phyloP scores from a whole-genome alignment of 2,888 invertebrate species.

The Papilio demoleus region DNA sequence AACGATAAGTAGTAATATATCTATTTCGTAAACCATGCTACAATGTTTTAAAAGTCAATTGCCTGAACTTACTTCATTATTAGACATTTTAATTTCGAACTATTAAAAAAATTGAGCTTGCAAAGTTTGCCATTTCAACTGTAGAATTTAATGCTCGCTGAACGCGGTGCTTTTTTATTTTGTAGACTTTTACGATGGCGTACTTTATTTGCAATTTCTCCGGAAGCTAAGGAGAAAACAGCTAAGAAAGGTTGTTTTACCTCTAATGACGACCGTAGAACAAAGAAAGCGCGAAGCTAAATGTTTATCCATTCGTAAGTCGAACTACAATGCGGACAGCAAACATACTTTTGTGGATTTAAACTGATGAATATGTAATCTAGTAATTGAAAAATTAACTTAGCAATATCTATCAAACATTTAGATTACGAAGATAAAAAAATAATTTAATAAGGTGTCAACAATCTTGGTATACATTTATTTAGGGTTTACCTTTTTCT shows the following conservation, averaged over 20 bases:
- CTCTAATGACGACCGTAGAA: conserved; percentile 33
- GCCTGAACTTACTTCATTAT: background rate
- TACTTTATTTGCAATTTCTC: conserved; percentile 30
- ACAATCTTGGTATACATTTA: no score
- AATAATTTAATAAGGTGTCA: no score
- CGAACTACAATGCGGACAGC: background rate
- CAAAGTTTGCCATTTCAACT: conserved; percentile 17
- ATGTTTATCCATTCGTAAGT: conserved; percentile 25
- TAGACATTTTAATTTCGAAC: conserved; percentile 11
- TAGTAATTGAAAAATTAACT: no score
- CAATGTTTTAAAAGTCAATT: background rate
- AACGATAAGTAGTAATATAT: background rate
- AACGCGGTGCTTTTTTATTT: conserved; percentile 15
- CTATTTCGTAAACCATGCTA: background rate
- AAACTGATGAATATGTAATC: no score
- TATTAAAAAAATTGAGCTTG: conserved; percentile 11
- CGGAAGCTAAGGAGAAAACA: conserved; percentile 24
- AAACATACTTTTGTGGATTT: conserved; percentile 1
- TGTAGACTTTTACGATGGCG: conserved; percentile 13
- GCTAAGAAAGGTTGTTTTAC: conserved; percentile 34
- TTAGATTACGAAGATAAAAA: no score
- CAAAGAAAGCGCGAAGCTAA: conserved; percentile 30
- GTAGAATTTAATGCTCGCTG: conserved; percentile 25
- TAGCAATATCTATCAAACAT: no score
- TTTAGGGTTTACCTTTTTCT: no score